Percentiles rank a stretch among this genome's conserved stretches.
Conservation (phyloP, 2,797 vertebrate genomes). For the Sebastes hubbsi region DNA sequence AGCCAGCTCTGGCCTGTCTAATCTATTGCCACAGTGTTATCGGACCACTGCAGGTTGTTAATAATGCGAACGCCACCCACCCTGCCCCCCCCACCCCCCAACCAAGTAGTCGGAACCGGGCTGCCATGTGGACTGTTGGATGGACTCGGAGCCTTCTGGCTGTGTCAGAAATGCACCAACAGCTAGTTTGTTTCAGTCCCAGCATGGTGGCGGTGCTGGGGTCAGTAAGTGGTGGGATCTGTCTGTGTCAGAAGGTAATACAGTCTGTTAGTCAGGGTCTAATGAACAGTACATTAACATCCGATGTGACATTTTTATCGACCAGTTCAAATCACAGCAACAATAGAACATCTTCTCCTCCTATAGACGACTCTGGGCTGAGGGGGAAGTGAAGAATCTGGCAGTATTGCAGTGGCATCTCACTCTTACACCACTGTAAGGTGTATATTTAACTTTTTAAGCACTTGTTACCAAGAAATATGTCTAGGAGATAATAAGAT, state of each 20-base stretch:
- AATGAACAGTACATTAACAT: constrained; percentile 10
- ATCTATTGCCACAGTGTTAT: constrained; percentile 68
- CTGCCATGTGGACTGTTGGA: constrained; percentile 20
- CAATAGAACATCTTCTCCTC: not conserved
- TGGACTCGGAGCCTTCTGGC: constrained; percentile 17
- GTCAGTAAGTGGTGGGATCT: constrained; percentile 6
- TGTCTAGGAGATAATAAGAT: not conserved
- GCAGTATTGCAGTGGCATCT: not conserved
- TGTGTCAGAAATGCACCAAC: constrained; percentile 18
- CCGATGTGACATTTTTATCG: not conserved
- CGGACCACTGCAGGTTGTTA: constrained; percentile 70
- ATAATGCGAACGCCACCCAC: constrained; percentile 29
- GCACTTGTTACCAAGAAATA: not conserved
- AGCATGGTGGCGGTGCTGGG: not conserved
- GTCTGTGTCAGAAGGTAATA: constrained; percentile 1
- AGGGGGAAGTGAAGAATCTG: not conserved
- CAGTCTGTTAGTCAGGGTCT: not conserved
- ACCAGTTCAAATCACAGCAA: not conserved
- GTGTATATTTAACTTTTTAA: not conserved
- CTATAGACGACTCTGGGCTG: not conserved
- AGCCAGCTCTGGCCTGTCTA: constrained; percentile 58
- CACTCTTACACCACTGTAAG: not conserved
- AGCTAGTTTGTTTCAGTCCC: constrained; percentile 19
- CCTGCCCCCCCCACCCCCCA: not conserved
- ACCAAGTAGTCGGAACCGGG: not conserved